Base-by-base conservation (phyloP, 2,797 vertebrate genomes). In the Xiphorhynchus erythropygius region DNA sequence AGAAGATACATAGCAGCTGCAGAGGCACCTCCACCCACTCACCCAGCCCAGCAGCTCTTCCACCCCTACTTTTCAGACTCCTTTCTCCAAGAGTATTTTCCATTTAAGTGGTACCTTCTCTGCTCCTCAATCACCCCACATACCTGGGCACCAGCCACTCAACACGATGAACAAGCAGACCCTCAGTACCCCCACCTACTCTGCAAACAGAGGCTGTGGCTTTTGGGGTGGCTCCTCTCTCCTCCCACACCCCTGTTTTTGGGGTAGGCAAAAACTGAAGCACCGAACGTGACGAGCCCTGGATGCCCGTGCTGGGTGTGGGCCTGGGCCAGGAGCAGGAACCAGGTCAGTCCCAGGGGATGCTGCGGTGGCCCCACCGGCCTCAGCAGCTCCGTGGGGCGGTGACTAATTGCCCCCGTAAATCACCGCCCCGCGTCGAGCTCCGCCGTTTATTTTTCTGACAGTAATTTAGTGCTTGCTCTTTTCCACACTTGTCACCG, bases 401-500 rank as follows among this genome's bases (percentile, higher is more conserved):
- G 98, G 99, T 99, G 98, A 98, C 98, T 99, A 99, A 99, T 99
- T 99, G 99, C 99, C 99, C 99, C 99, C 98, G 99, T 99, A 99
- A 99, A 99, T 99, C 99, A 99, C 98, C 52, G 97, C 93, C 95
- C 98, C 80, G 98, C 98, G 97, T 97, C 96, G 97, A 97, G 97
- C 98, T 98, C 98, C 98, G 98, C 98, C 99, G 99, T 99, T 99
- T 99, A 99, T 99, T 99, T 99, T 99, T 99, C 98, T 99, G 99
- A 99, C 99, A 99, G 99, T 99, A 99, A 99, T 99, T 99, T 99
- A 99, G 98, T 99, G 99, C 98, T 98, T 99, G 99, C 99, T 99
- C 99, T 99, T 99, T 99, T 99, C 99, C 99, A 99, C 99, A 99
- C 99, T 99, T 99, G 99, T 99, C 99, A 99, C 98, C 97, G 98